Evolutionary conservation across 2,113 vertebrate species (phyloP).

Genomic region (Aldabrachelys gigantea): DNA sequence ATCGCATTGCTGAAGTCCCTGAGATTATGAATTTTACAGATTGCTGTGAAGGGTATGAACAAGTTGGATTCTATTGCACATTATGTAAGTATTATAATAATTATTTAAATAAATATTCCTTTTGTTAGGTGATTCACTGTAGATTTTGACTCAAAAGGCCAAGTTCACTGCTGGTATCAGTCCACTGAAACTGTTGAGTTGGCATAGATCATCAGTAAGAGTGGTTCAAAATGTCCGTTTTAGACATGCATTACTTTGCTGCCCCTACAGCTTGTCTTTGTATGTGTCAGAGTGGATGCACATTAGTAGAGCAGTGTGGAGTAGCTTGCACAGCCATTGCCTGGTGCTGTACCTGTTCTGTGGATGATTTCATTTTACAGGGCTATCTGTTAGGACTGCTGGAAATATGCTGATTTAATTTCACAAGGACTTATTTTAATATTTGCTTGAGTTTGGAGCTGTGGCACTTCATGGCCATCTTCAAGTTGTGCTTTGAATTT

Average conservation of each 20-base stretch:
- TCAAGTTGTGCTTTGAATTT: neutral
- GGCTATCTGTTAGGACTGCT: neutral
- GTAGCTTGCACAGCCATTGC: neutral
- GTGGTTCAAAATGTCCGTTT: neutral
- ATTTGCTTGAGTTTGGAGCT: neutral
- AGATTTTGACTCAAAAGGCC: neutral
- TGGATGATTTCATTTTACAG: neutral
- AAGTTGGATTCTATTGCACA: constrained; percentile 87
- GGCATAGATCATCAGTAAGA: neutral
- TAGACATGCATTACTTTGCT: neutral
- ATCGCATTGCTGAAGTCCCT: constrained; percentile 58
- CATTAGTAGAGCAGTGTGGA: neutral
- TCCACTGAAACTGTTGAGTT: neutral
- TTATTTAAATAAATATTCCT: constrained; percentile 6
- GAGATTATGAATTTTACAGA: constrained; percentile 73
- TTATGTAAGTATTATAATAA: constrained; percentile 79
- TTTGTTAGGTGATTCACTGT: neutral
- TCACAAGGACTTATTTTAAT: neutral
- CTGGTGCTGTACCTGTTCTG: neutral
- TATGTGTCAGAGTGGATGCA: neutral
- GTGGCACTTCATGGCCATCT: neutral
- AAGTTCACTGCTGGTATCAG: neutral
- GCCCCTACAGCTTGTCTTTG: neutral
- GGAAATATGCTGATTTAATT: neutral
- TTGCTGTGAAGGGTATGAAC: constrained; percentile 88